phyloP scores from a whole-genome alignment of 2,888 invertebrate species.

The Eurytoma adleriae region DNA sequence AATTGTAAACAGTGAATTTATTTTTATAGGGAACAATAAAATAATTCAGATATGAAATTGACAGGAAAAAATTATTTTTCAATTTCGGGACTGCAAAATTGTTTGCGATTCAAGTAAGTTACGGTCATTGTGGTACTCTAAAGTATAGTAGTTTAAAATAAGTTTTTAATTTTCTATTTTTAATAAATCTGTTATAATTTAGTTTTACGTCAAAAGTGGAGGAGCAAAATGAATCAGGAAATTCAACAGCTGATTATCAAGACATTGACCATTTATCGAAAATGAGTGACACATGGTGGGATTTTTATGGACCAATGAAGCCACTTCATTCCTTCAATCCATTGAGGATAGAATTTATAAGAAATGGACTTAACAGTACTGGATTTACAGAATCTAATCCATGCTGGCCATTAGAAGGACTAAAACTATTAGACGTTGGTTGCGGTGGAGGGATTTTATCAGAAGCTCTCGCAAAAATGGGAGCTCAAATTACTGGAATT shows the following conservation, averaged over 20 bases:
- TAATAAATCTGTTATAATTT: conserved; percentile 4
- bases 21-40: background rate
- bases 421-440: conserved; percentile 90
- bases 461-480: conserved; percentile 86
- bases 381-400: conserved; percentile 74
- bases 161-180: background rate
- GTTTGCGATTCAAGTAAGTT: conserved; percentile 40
- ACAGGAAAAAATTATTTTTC: conserved; percentile 26
- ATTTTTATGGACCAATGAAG: conserved; percentile 81
- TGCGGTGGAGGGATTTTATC: conserved; percentile 88
- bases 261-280: conserved; percentile 82
- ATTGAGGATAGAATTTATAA: conserved; percentile 82
- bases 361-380: conserved; percentile 83
- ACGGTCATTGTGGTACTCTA: background rate
- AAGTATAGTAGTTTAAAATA: background rate
- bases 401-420: conserved; percentile 80
- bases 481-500: conserved; percentile 88
- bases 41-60: conserved; percentile 40
- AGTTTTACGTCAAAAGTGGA: conserved; percentile 24
- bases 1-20: too few species aligned
- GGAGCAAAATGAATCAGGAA: conserved; percentile 14
- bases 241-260: conserved; percentile 53
- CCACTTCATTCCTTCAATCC: conserved; percentile 88
- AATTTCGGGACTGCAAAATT: conserved; percentile 24
- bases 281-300: conserved; percentile 86